Conservation (phyloP, 2,113 vertebrate species). For the Notothenia rossii region DNA sequence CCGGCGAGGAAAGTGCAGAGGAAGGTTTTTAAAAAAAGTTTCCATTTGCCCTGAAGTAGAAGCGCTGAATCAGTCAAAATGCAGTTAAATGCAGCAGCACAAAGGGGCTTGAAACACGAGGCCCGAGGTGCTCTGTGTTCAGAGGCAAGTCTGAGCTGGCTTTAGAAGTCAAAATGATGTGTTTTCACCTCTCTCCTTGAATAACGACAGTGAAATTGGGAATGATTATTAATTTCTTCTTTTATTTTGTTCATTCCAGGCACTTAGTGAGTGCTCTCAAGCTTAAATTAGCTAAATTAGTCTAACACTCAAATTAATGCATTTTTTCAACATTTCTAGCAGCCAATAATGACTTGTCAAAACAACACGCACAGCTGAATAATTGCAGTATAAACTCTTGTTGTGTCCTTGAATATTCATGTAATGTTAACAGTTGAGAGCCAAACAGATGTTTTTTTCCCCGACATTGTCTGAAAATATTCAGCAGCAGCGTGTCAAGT, state of each 20-base stretch:
- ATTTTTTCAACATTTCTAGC: conserved; percentile 54
- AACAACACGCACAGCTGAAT: conserved; percentile 48
- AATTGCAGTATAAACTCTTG: conserved; percentile 50
- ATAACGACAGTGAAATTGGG: not conserved
- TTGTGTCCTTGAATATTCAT: conserved; percentile 60
- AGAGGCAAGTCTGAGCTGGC: conserved; percentile 5
- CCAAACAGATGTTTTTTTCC: conserved; percentile 57
- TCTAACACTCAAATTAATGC: conserved; percentile 49
- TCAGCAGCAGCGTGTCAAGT: conserved; percentile 25
- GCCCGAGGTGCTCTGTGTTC: conserved; percentile 16
- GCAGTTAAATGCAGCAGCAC: conserved; percentile 22
- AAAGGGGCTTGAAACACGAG: conserved; percentile 16
- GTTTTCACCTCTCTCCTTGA: conserved; percentile 12
- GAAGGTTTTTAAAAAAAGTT: not conserved
- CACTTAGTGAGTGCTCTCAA: conserved; percentile 9
- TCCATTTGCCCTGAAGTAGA: conserved; percentile 18
- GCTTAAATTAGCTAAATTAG: conserved; percentile 45
- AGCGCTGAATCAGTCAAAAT: conserved; percentile 28
- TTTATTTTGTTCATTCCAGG: not conserved
- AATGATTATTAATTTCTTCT: not conserved
- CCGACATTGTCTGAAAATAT: conserved; percentile 49
- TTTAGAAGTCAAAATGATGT: not conserved
- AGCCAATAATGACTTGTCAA: conserved; percentile 60
- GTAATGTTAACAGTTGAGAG: conserved; percentile 44
- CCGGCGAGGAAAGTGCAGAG: not conserved